Evolutionary conservation across 1,140 invertebrate genomes (phyloP), one percentile per base, ranked within the genome.

Genomic region (Drosophila pachea): DNA sequence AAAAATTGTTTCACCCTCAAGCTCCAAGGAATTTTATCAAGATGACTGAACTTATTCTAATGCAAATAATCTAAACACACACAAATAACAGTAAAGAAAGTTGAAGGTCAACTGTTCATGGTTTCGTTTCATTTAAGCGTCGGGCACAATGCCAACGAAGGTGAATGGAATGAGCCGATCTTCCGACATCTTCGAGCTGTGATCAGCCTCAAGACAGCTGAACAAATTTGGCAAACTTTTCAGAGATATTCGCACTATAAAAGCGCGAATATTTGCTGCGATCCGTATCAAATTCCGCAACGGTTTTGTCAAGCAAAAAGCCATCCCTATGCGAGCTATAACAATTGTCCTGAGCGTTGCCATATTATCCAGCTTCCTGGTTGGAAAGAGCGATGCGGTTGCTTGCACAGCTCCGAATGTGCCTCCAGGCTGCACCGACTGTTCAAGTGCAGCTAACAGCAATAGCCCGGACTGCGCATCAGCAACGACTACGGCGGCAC

Each of bases 171-270:
- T 36, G 35, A 6, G 2, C 8, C 2, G 35, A 36, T 36, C 22
- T 22, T 1, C 22, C 4, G n/a, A 12, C 6, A 14, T 9, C 14
- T 35, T 3, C 22, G 22, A 22, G 22, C 22, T 14, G 9, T 8
- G 16, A 8, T 47, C 43, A 47, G 7, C 14, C 43, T 12, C 9
- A n/a, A 33, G 76, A 53, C 74, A 77, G 54, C 74, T 77, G 74
- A 42, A 45, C 35, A 67, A 12, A 61, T 69, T 63, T 63, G 22
- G 52, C 59, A 29, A 43, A 63, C 12, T 45, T 16, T n/a, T 7
- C 4, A 7, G 11, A 32, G 14, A 53, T 38, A n/a, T 16, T 59
- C 45, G 22, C 1, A 11, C 32, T 54, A 74, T 64, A 55, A 54
- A 64, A 64, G 43, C n/a, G 8, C 4, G 5, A 7, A n/a, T 11